These are phyloP conservation scores for Neuroterus valhalla DNA, from an alignment of 1,140 invertebrate genomes.

Conservation along the genomic window DNA sequence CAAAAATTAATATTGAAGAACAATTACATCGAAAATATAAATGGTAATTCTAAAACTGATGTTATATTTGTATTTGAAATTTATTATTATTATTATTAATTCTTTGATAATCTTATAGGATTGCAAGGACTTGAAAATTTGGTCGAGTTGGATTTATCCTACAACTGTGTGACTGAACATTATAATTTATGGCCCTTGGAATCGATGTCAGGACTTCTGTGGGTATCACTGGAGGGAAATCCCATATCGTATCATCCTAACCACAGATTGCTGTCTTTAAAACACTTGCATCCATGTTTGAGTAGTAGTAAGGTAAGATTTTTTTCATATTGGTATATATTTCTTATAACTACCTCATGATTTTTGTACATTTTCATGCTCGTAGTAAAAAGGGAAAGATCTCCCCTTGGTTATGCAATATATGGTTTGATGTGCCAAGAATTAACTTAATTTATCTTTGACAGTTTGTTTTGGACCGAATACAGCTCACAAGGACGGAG, in stretches of 20 bases:
- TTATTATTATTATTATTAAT: constrained; percentile 20
- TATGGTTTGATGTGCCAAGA: no score
- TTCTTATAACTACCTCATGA: no score
- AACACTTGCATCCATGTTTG: constrained; percentile 77
- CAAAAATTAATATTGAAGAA: constrained; percentile 77
- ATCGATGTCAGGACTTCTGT: constrained; percentile 75
- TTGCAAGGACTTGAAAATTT: constrained; percentile 76
- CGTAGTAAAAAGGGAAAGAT: no score
- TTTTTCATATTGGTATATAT: no score
- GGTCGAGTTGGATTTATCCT: constrained; percentile 77
- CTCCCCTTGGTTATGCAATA: no score
- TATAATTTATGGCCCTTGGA: constrained; percentile 75
- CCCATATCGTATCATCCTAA: constrained; percentile 78
- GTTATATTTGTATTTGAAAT: background rate
- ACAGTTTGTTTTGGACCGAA: constrained; percentile 78
- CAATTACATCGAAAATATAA: constrained; percentile 75
- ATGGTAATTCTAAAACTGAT: constrained; percentile 56
- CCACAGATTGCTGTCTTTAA: constrained; percentile 76
- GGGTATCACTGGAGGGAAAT: constrained; percentile 78
- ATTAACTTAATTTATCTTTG: constrained; percentile 40
- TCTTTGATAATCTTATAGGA: constrained; percentile 50
- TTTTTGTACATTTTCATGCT: no score
- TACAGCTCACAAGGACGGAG: constrained; percentile 75
- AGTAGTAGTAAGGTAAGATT: constrained; percentile 72
- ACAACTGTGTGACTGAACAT: constrained; percentile 80